phyloP scores from a whole-genome alignment of 2,888 invertebrate genomes.

The Antheraea yamamai region DNA sequence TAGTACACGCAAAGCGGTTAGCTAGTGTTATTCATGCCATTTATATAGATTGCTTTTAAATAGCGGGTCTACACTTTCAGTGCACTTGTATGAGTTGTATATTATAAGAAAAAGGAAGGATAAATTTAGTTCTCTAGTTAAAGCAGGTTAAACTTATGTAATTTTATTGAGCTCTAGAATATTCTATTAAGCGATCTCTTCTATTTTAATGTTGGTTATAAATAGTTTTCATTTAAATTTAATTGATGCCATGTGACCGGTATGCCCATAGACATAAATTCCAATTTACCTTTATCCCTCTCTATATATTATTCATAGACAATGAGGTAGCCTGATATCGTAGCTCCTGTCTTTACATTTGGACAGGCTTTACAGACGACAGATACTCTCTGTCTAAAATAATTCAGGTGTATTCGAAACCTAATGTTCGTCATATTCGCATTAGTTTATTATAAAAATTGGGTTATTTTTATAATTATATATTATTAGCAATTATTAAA shows the following conservation, averaged over 20 bases:
- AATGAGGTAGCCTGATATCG: slow-evolving; percentile 25
- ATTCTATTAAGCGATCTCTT: no score
- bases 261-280: neutral
- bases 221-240: neutral
- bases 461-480: neutral
- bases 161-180: no score
- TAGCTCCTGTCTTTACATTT: slow-evolving; percentile 29
- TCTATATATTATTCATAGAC: slow-evolving; percentile 34
- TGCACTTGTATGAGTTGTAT: no score
- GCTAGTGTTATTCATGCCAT: no score
- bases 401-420: slow-evolving; percentile 22
- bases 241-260: neutral
- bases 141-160: no score
- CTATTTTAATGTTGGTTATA: neutral
- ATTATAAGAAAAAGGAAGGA: no score
- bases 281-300: neutral
- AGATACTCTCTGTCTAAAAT: slow-evolving; percentile 27
- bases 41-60: no score
- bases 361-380: slow-evolving; percentile 33
- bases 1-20: no score
- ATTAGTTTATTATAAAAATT: neutral
- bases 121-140: no score
- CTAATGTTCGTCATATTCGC: neutral
- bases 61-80: no score
- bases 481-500: no score